Conservation (phyloP, 2,888 invertebrate species). For the Lasioglossum pauxillum region DNA sequence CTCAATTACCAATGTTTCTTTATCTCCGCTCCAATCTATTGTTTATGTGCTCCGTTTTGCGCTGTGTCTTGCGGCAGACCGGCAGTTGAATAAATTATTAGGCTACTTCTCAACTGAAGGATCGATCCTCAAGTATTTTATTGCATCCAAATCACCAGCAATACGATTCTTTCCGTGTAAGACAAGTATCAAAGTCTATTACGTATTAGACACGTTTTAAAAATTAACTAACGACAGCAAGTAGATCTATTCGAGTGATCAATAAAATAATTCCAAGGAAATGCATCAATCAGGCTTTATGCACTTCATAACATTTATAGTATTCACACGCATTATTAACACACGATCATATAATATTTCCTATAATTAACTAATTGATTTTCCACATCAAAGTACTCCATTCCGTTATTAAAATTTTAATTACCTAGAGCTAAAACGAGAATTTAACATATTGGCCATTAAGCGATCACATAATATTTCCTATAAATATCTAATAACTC, state of each 20-base stretch:
- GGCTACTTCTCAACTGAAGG: neutral
- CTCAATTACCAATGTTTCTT: conserved; percentile 48
- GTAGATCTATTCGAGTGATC: neutral
- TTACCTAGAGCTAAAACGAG: too few relatives aligned
- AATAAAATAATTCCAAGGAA: neutral
- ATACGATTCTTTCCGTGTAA: neutral
- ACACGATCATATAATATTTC: too few relatives aligned
- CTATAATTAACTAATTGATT: neutral
- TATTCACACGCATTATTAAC: too few relatives aligned
- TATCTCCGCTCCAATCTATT: conserved; percentile 49
- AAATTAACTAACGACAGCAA: neutral
- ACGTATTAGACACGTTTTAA: neutral
- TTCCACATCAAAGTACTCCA: neutral
- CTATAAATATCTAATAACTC: neutral
- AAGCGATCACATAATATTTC: neutral
- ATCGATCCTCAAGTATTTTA: neutral
- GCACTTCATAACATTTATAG: neutral
- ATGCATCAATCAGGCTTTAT: neutral
- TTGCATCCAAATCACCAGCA: neutral
- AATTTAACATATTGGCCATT: too few relatives aligned
- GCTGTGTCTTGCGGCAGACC: neutral
- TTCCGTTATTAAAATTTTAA: too few relatives aligned
- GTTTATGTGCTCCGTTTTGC: conserved; percentile 38
- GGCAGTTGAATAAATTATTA: conserved; percentile 25
- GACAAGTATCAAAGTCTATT: neutral